Base-by-base conservation (phyloP, 2,888 invertebrate genomes). In the Sialis lutaria region DNA sequence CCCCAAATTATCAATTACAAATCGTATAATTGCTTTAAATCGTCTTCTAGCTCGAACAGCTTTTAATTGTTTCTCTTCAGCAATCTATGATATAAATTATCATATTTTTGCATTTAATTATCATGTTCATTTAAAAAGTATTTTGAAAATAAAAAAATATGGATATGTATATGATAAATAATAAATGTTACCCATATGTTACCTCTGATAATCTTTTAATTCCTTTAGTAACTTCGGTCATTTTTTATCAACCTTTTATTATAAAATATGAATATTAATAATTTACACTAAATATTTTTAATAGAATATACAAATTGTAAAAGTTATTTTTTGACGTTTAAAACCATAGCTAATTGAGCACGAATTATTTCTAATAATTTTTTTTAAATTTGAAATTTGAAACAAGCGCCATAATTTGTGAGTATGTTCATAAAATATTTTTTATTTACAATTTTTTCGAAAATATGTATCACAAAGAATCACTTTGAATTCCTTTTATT, bases 21-120 rank as follows among this genome's bases (percentile, higher is more conserved):
- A 56, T 1, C 76, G 70, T 1, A 71, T 72, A 1, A 74, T 52
- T 1, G 72, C 74, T 41, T 69, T 69, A 53, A 80, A 79, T 47
- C 66, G 62, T 50, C 69, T 67, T 60, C 70, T 71, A 0, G 73
- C 71, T 10, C 58, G 59, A 46, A 69, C 30, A 22, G n/a, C 33
- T 35, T 13, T 12, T 37, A 9, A n/a, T 35, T 13, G n/a, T 37
- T 45, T 45, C 30, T 45, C 45, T 45, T 37, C 45, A 30, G 37
- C 30, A 6, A 39, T 13, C 45, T 45, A 30, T 10, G 30, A 30
- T 37, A 5, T 10, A 6, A 44, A 37, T 44, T 34, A n/a, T n/a
- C n/a, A n/a, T n/a, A n/a, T n/a, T n/a, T n/a, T n/a, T n/a, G n/a
- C n/a, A n/a, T n/a, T n/a, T n/a, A n/a, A n/a, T n/a, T n/a, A n/a